Evolutionary conservation across 1,140 invertebrate species (phyloP), one percentile per base, ranked within the genome.

Genomic region (Drosophila asahinai): DNA sequence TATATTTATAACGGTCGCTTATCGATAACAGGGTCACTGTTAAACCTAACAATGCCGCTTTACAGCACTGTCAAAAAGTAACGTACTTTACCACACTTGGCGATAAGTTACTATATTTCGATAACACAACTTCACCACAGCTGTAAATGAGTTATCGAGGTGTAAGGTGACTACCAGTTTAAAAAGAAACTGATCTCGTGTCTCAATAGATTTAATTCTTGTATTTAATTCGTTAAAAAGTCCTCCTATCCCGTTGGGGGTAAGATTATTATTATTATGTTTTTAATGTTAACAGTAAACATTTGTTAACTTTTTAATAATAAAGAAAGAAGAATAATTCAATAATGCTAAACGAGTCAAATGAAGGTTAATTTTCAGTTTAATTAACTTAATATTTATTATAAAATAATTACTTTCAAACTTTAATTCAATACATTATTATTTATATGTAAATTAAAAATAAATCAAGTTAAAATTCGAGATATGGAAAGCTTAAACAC

Each of bases 1-100:
- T 59, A 5, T 33, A 22, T 42, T 59, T 65, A 7, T 36, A 63
- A 55, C 52, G 33, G 52, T 15, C 17, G 14, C 9, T 19, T 22
- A 22, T 38, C 52, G 52, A 55, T 55, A 55, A 55, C 52, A 55
- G 5, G 6, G 3, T 17, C 7, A 4, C 8, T 55, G 33, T 15
- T 55, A 40, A 22, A 40, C 8, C 8, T 6, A 5, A 19, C 22
- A 22, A 40, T 19, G 17, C 2, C 14, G 19, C 12, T 38, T 38
- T 9, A 15, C 52, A 38, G 5, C 52, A 55, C 52, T 55, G 7
- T 22, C 8, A 15, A 38, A 54, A 22, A 14, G 30, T 8, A 14
- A 5, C 4, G 7, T 36, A 36, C 11, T 43, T 43, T 17, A 43
- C 42, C n/a, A 43, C 42, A 43, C 15, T n/a, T n/a, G 15, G 6